Base-by-base conservation (phyloP, 2,797 vertebrate genomes). In the Danio jaintianensis region DNA sequence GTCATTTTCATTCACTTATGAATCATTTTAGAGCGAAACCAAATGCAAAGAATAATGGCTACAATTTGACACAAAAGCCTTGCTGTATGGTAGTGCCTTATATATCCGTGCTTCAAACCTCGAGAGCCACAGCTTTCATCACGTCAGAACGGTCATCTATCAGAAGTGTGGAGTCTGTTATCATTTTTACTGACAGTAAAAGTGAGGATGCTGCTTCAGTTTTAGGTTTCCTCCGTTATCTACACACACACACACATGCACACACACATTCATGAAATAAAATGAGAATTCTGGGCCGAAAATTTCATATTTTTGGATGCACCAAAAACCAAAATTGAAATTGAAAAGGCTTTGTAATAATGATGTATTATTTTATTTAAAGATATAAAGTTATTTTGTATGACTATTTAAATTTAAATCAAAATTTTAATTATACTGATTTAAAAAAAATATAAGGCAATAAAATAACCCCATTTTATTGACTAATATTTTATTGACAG, bases 1-100 rank as follows among this genome's bases (percentile, higher is more conserved):
- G 85, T 91, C 91, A 92, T 85, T 87, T 78, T 74, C 75, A 77
- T 75, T 52, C 81, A 84, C 82, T 89, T 88, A 81, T 88, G 86
- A 88, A 86, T 85, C 42, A 88, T 84, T 84, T 53, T 72, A 87
- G 80, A 89, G 86, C 53, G 22, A 70, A 88, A 84, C 85, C 80
- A 79, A 76, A 48, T 77, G 88, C 85, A 86, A 85, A 89, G 69
- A 69, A 74, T 47, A 72, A 82, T 75, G 85, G 87, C 85, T 84
- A 87, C 79, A 63, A 82, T 75, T 78, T 72, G 40, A 84, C 50
- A 75, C 52, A 55, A 68, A 55, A 85, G 84, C 85, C 86, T 83
- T 87, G 83, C 80, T 84, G 85, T 86, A 83, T 64, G 86, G 87
- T 22, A 45, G 58, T 8, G 29, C 13, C 58, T 42, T 59, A 18